Conservation (phyloP, 1,140 invertebrate genomes). For the Eubasilissa regina region DNA sequence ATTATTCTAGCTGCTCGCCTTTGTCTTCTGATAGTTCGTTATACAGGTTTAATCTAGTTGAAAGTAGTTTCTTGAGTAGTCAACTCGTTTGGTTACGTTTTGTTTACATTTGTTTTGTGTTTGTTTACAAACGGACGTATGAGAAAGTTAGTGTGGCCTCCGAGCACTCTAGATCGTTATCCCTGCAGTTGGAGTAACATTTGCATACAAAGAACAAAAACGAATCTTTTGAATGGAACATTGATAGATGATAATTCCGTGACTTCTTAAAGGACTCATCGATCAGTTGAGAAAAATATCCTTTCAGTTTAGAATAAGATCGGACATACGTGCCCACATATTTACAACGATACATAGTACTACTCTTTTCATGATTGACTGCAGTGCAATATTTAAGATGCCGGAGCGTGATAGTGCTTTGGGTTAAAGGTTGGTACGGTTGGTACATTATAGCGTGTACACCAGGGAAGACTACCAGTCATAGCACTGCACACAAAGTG, state of each 20-base stretch:
- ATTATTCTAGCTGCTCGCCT: too few species aligned
- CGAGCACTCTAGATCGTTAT: not conserved
- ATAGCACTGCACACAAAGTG: too few species aligned
- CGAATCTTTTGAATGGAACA: constrained; percentile 11
- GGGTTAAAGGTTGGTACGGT: too few species aligned
- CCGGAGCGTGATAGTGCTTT: too few species aligned
- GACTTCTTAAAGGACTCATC: constrained; percentile 13
- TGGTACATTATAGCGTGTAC: too few species aligned
- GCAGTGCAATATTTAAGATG: too few species aligned
- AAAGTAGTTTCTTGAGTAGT: not conserved
- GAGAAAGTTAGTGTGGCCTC: not conserved
- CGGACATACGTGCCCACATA: too few species aligned
- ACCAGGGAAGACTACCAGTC: too few species aligned
- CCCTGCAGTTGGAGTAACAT: constrained; percentile 1
- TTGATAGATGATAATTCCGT: constrained; percentile 12
- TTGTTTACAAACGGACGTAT: not conserved
- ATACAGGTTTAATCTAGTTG: not conserved
- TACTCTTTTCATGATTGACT: too few species aligned
- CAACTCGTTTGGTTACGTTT: not conserved
- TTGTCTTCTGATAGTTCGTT: too few species aligned
- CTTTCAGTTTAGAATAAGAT: constrained; percentile 2
- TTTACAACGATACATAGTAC: too few species aligned
- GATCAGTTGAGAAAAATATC: constrained; percentile 16
- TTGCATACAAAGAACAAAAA: constrained; percentile 24
- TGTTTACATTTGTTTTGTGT: too few species aligned